Conservation (phyloP, 2,113 vertebrate species). For the Chelonoidis abingdonii region DNA sequence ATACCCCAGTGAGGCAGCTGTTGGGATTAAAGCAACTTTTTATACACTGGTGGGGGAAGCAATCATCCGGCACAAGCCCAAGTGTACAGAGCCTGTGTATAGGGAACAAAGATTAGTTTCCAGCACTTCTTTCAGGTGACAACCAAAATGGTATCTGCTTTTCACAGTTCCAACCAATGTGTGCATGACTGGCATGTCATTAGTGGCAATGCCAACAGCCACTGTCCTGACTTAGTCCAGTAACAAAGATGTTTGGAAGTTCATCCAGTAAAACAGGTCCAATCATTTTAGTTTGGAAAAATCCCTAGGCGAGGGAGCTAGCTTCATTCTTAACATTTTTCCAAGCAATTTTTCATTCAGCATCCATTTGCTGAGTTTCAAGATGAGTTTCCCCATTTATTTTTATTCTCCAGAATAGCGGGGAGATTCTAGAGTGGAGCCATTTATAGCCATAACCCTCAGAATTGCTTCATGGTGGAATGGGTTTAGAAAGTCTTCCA, state of each 20-base stretch:
- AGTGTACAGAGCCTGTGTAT: background rate
- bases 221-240: background rate
- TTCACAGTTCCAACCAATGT: background rate
- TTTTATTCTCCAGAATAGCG: slow-evolving; percentile 24
- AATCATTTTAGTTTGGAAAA: background rate
- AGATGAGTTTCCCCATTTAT: slow-evolving; percentile 7
- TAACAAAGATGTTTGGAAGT: background rate
- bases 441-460: slow-evolving; percentile 42
- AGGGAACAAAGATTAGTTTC: background rate
- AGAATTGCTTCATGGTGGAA: slow-evolving; percentile 44
- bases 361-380: background rate
- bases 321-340: slow-evolving; percentile 3
- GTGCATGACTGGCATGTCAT: background rate
- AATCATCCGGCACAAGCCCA: background rate
- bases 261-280: background rate
- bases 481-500: slow-evolving; percentile 25
- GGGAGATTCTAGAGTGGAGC: slow-evolving; percentile 22
- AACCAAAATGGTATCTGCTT: rapidly evolving
- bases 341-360: background rate
- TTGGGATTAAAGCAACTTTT: background rate
- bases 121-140: background rate
- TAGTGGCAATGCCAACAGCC: background rate
- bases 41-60: background rate
- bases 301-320: background rate
- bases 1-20: background rate